Evolutionary conservation across 2,113 vertebrate genomes (phyloP), one percentile per base, ranked within the genome.

Genomic region (Podarcis cretensis): DNA sequence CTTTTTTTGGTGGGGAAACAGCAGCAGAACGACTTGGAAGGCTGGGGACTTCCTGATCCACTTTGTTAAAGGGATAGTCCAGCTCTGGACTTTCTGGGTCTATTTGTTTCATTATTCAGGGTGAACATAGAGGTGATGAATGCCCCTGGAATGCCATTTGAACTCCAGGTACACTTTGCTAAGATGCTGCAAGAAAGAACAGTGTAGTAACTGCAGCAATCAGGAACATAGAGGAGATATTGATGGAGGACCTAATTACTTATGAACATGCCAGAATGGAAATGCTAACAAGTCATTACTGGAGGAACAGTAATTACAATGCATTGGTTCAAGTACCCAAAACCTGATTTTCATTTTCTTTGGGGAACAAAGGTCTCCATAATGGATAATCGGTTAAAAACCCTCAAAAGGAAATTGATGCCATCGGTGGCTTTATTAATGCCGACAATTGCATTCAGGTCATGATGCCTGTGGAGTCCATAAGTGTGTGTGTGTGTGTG

Each of bases 331-430:
- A 83, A 91, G 68, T 88, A 85, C 21, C 6, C 86, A 86, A 80
- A 89, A 90, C 74, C 80, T n/a, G 90, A 78, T 94, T 90, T 81
- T 93, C 89, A 92, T 90, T 92, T 90, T 13, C 81, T 92, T 93
- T 78, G 90, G 78, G 84, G 88, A 63, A 92, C 16, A 85, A 94
- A 93, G 9, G 32, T 95, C 81, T 88, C 92, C 90, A 54, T 86
- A 94, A 87, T 81, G 82, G 25, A 71, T 68, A 92, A 92, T 87
- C 35, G 89, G 57, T 87, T 92, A 92, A 94, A 93, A 88, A 71
- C n/a, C 1, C 4, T 85, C 86, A 81, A 90, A 96, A 94, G 48
- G n/a, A 95, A 96, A 89, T 16, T 40, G 54, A 85, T 74, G n/a
- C 43, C 27, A 30, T 81, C 59, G 74, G 77, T 73, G 85, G 23